Percentiles rank a stretch among this genome's conserved stretches.
phyloP scores from a whole-genome alignment of 2,888 invertebrate species.

The Gryllus longicercus region DNA sequence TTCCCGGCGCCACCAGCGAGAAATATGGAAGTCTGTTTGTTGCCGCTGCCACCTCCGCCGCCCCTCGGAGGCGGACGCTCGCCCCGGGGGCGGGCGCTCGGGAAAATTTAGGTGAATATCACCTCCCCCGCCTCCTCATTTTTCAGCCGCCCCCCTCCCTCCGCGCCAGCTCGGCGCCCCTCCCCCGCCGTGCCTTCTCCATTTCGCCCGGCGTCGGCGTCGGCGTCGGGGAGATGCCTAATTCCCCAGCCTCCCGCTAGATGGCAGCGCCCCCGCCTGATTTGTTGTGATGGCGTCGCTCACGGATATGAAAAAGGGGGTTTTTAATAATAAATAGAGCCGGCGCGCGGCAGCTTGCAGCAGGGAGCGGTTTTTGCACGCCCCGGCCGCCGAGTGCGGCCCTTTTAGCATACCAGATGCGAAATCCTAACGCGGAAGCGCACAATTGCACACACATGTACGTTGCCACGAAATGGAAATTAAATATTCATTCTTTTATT shows the following conservation, averaged over 20 bases:
- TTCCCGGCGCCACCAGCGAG: background rate
- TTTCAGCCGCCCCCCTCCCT: background rate
- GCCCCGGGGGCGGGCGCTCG: background rate
- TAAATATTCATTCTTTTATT: conserved; percentile 7
- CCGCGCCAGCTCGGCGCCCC: background rate
- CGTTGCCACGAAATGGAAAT: conserved; percentile 17
- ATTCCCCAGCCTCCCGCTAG: background rate
- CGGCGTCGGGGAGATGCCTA: background rate
- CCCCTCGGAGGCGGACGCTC: background rate
- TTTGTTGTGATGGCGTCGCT: background rate
- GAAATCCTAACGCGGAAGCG: conserved; percentile 17
- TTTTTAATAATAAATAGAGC: conserved; percentile 17
- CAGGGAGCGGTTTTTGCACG: background rate
- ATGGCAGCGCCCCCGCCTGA: background rate
- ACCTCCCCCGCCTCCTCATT: conserved; percentile 6
- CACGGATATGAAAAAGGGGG: conserved; percentile 17
- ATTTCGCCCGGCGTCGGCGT: background rate
- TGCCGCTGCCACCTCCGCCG: background rate
- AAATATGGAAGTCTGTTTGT: conserved; percentile 17
- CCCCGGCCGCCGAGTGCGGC: background rate
- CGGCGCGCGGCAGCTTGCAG: background rate
- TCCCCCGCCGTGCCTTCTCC: background rate
- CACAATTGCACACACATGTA: background rate
- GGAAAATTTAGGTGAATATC: conserved; percentile 17
- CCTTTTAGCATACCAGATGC: conserved; percentile 10